Base-by-base conservation (phyloP, 2,113 vertebrate species). In the Stigmatopora argus region DNA sequence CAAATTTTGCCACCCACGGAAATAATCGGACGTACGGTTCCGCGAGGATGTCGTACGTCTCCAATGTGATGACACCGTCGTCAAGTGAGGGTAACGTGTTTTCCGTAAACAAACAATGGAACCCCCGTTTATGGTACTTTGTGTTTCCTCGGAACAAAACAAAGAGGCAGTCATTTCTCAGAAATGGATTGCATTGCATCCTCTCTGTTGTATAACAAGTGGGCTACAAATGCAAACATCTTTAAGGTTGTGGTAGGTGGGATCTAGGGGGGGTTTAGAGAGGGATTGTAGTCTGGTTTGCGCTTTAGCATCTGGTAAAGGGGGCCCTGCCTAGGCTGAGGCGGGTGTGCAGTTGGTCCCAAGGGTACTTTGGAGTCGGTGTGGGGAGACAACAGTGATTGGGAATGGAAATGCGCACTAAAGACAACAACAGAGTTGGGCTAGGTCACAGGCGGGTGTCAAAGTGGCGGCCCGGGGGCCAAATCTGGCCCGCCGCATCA, bases 301-400 rank as follows among this genome's bases (percentile, higher is more conserved):
- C 80, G 77, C 75, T 80, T 41, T 1, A 38, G 72, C 75, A 84
- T 88, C 85, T 83, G 78, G 83, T 83, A 53, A 55, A 71, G 80
- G 73, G 81, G 80, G 80, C 72, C 49, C 53, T 5, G 65, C 76
- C 6, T 13, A 48, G 82, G 70, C 73, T 64, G 18, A 79, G 67
- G 78, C 79, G 86, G 81, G 85, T 81, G 83, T 83, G 83, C 85
- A 67, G 77, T 74, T 58, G 70, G 74, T 64, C 85, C 76, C 80
- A 38, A 14, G 78, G 78, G 81, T 26, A 70, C 67, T 74, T 68
- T 69, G 58, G 65, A 75, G 69, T 73, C 63, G 1, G 13, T 11
- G 57, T 4, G 62, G 71, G 73, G 87, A 69, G 62, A 41, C 86
- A 72, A 59, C 13, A 63, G 64, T 51, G 49, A 49, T 4, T 14